Evolutionary conservation across 2,113 vertebrate genomes (phyloP).

Genomic region (Zapus hudsonius): DNA sequence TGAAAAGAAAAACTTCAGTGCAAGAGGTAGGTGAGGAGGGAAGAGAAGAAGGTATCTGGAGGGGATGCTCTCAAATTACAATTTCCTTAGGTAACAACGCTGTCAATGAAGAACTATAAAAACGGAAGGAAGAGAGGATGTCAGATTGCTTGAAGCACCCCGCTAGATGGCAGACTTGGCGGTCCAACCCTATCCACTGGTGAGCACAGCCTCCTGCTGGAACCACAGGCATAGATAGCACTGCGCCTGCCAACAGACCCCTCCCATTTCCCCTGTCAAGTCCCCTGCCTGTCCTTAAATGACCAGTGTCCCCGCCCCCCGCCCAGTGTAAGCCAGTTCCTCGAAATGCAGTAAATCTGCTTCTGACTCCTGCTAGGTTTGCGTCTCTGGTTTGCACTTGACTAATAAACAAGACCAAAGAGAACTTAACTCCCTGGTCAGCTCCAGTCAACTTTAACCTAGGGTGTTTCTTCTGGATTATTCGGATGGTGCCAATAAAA

Average conservation of each 20-base stretch:
- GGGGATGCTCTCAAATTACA: no score
- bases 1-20: no score
- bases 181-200: not conserved
- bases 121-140: not conserved
- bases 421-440: not conserved
- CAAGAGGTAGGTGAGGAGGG: not conserved
- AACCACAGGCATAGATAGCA: no score
- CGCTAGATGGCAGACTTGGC: not conserved
- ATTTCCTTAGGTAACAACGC: no score
- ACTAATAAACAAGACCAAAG: not conserved
- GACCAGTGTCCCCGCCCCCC: not conserved
- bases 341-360: constrained; percentile 6
- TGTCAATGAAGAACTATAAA: no score
- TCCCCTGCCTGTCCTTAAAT: not conserved
- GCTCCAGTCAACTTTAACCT: not conserved
- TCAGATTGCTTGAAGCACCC: not conserved
- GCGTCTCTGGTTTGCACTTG: not conserved
- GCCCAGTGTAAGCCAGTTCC: not conserved
- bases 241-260: rapidly evolving
- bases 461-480: not conserved
- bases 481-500: no score
- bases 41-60: not conserved
- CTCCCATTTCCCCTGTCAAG: not conserved
- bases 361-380: not conserved
- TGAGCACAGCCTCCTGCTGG: not conserved